Percentiles rank a stretch among this genome's conserved stretches.
phyloP scores from a whole-genome alignment of 2,888 invertebrate genomes.

The Erebia ligea region DNA sequence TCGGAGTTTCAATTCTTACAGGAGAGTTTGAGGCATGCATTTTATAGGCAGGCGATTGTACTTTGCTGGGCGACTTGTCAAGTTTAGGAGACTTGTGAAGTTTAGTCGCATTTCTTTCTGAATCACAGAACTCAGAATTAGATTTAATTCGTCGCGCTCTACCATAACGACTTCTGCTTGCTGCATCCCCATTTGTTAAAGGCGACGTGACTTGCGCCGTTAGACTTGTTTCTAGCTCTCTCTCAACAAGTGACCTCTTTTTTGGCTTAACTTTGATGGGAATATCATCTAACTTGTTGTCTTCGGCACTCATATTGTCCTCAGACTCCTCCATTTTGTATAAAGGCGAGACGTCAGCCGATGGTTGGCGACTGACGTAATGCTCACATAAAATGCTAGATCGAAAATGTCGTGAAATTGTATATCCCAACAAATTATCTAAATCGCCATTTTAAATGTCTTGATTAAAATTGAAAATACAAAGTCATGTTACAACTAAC shows the following conservation, averaged over 20 bases:
- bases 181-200: conserved; percentile 52
- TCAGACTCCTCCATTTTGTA: conserved; percentile 70
- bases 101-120: conserved; percentile 61
- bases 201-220: conserved; percentile 71
- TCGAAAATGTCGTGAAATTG: conserved; percentile 41
- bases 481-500: conserved; percentile 47
- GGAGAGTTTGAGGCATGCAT: conserved; percentile 74
- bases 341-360: conserved; percentile 39
- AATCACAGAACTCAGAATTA: conserved; percentile 65
- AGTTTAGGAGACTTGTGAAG: conserved; percentile 52
- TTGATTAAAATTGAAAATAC: conserved; percentile 50
- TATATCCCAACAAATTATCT: conserved; percentile 46
- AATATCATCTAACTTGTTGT: conserved; percentile 51
- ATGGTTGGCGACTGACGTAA: conserved; percentile 54
- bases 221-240: conserved; percentile 73
- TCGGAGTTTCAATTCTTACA: conserved; percentile 55
- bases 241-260: conserved; percentile 71
- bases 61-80: conserved; percentile 57
- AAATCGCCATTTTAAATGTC: conserved; percentile 41
- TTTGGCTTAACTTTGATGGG: conserved; percentile 62
- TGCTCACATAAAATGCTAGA: conserved; percentile 44
- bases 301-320: conserved; percentile 62
- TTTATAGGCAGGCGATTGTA: conserved; percentile 62
- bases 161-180: conserved; percentile 83
- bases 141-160: conserved; percentile 81